Base-by-base conservation (phyloP, 2,888 invertebrate species). In the Mamestra brassicae region DNA sequence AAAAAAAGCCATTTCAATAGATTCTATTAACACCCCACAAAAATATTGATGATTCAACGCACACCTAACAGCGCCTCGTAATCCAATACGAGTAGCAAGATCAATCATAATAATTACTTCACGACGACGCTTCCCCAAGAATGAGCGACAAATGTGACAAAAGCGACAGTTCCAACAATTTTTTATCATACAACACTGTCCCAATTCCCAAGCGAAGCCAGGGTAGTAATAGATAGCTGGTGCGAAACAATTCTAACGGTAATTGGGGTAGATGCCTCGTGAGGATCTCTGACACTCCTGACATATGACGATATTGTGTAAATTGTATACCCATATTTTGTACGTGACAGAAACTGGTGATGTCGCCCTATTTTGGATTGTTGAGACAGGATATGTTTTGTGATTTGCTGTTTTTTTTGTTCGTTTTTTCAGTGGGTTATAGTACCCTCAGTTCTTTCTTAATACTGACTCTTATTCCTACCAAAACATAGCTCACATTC, bases 301-400 rank as follows among this genome's bases (percentile, higher is more conserved):
- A 94, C 95, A 90, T 94, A 95, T 95, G 93, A 93, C 94, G 92
- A 95, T 95, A 94, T 94, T 94, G 94, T 94, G 94, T 92, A 94
- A 94, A 95, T 94, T 92, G 93, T 92, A 93, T 93, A 86, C 81
- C 81, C 90, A 90, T 92, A 91, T 90, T 90, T 89, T 87, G 90
- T 88, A 90, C 90, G 92, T 92, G 92, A 91, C 92, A 84, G 84
- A 81, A 84, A 89, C 87, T 81, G 84, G 87, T 75, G 84, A 74
- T 79, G 78, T 83, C 80, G 86, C 89, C 90, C 88, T 79, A 78
- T 78, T 83, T 75, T 58, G 72, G 81, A 75, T 60, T 76, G 61
- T 63, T 60, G 55, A 55, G 17, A 26, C 50, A 11, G n/a, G 55
- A 50, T 68, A 69, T 15, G 17, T 17, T 77, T 61, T 47, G 36